Evolutionary conservation across 2,113 vertebrate genomes (phyloP), one percentile per base, ranked within the genome.

Genomic region (Lynx canadensis): DNA sequence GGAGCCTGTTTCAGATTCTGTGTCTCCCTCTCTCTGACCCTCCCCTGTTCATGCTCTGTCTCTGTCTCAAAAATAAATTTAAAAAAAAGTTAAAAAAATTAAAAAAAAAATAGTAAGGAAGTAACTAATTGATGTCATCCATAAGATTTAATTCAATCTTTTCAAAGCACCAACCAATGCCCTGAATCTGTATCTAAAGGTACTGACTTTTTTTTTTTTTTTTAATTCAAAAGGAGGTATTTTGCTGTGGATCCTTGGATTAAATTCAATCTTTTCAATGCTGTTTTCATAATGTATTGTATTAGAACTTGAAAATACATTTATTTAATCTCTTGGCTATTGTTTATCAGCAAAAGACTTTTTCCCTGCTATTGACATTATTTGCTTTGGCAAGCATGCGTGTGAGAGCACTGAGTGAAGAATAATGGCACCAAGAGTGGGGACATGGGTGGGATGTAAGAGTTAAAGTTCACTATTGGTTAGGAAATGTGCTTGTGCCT

Each of bases 231-330:
- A 94, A 96, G 68, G 0, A 31, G 19, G 55, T 73, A 52, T 71
- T 94, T 94, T 82, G 12, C 33, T n/a, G 3, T 19, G 14, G 63
- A 45, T 7, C 9, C 2, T 60, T 74, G 45, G 55, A 57, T 81
- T 82, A 80, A 94, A 85, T 48, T 57, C 29, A 71, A 9, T 79
- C 7, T 68, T 95, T 69, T 85, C 50, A 76, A 29, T 91, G 18
- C 36, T 78, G 52, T 71, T 91, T 96, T 94, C 21, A 63, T 76
- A 84, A 5, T 21, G 9, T 41, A 31, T 52, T 23, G 4, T 79
- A 4, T 12, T 84, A 65, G 7, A 66, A n/a, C 10, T 84, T 90
- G 68, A 66, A 95, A 71, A 60, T 60, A 41, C 13, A 71, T 82
- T 74, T 73, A 45, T 89, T 52, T 76, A 73, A 65, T 71, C 23